Evolutionary conservation across 2,888 invertebrate species (phyloP), one percentile per base, ranked within the genome.

Genomic region (Eristalinus sepulchralis): DNA sequence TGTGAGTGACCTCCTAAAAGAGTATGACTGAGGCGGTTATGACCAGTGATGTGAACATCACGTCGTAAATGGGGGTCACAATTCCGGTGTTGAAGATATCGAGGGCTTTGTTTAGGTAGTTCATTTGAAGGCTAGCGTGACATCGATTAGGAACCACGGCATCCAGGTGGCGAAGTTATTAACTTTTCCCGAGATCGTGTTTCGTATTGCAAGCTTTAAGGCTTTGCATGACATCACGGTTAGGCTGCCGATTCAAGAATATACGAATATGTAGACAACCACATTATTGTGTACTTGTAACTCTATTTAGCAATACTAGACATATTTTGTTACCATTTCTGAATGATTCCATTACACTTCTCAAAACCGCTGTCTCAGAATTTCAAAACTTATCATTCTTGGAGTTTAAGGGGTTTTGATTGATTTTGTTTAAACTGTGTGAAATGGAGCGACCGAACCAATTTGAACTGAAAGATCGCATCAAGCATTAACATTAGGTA

Each of bases 21-120:
- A 99, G 94, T 90, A 99, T 97, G 0, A 97, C 95, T 0, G 98
- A 98, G 0, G 98, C 98, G 24, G 96, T 93, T 88, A 99, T 97
- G 6, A 98, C 99, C 90, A 97, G 94, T 0, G 97, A 95, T 11
- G 99, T 99, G 92, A 99, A 99, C 94, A 98, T 96, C 0, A 99
- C 99, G 93, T 99, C 99, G 92, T 99, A 98, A 22, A 99, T 96
- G 0, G 99, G 98, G 4, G 98, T 99, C 0, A 99, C 99, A 90
- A 99, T 95, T 88, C 96, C 96, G 0, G 98, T 98, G 91, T 98
- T 98, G 92, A 98, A 99, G 68, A 97, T 95, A 91, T 99, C 99
- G 85, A 99, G 93, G 0, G 98, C 97, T 91, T 96, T 96, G 93
- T 99, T 99, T 73, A 99, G 94, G 93, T 98, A 99, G 92, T 97